Conservation (phyloP, 1,140 invertebrate genomes). For the Tyrophagus putrescentiae region DNA sequence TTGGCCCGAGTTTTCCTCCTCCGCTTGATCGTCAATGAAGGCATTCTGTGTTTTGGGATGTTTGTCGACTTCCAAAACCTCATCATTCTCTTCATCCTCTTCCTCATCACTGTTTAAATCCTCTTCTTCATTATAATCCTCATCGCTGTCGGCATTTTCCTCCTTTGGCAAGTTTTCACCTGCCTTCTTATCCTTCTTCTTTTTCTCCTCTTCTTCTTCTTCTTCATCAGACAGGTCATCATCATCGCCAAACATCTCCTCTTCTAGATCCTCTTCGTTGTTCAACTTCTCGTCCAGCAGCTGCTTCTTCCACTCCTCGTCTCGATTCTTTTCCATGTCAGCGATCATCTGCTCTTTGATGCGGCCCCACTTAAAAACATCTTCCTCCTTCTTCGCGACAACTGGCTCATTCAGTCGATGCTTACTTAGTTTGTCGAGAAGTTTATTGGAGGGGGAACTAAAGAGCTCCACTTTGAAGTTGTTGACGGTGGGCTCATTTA, state of each 20-base stretch:
- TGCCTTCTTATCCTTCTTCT: neutral
- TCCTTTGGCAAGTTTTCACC: too few species aligned
- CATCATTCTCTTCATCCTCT: neutral
- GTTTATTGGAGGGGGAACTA: neutral
- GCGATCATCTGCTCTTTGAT: neutral
- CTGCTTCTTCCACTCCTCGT: conserved; percentile 1
- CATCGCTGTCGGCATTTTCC: neutral
- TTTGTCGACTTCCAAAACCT: neutral
- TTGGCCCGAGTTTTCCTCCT: neutral
- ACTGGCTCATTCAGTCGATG: conserved; percentile 1
- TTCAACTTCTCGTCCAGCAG: neutral
- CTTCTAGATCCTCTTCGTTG: conserved; percentile 4
- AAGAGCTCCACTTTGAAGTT: too few species aligned
- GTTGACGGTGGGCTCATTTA: neutral
- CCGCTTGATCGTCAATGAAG: neutral
- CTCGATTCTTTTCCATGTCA: conserved; percentile 9
- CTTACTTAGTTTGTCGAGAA: neutral
- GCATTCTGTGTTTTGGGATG: neutral
- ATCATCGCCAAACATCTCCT: neutral
- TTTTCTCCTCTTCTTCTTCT: neutral
- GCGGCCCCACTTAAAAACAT: neutral
- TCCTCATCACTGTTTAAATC: neutral
- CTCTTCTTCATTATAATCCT: neutral
- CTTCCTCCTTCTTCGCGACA: neutral
- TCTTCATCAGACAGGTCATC: neutral